These are phyloP conservation scores for Hafferia zeledoni DNA, from an alignment of 2,797 vertebrate species.

Conservation along the genomic window DNA sequence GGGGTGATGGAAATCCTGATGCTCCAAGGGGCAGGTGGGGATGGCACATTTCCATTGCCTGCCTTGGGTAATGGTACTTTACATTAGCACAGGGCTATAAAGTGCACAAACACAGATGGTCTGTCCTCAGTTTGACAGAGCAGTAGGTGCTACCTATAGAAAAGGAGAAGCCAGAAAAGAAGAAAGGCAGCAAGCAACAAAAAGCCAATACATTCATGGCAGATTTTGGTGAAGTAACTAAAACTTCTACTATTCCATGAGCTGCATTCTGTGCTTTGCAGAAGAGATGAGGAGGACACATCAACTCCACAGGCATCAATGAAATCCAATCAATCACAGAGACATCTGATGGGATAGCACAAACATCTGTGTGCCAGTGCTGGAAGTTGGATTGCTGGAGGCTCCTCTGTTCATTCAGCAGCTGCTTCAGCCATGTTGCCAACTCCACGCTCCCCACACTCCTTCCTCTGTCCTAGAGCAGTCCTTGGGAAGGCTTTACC, in stretches of 20 bases:
- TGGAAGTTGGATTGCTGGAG: not conserved
- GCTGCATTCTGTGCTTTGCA: not conserved
- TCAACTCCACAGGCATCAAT: not conserved
- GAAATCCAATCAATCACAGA: not conserved
- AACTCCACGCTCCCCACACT: not conserved
- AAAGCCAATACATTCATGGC: not conserved
- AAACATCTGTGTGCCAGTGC: not conserved
- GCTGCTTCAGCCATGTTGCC: not conserved
- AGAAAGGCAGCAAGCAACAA: rapidly evolving
- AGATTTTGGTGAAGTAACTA: not conserved
- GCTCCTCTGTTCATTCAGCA: not conserved
- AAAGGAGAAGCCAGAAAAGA: not conserved
- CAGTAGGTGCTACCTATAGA: not conserved
- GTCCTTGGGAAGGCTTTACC: not conserved
- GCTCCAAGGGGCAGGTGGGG: not conserved
- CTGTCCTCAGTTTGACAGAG: not conserved
- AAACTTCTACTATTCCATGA: not conserved
- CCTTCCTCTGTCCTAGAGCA: not conserved
- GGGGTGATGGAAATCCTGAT: not conserved
- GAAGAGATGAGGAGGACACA: not conserved
- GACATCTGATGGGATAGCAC: not conserved
- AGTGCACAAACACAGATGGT: not conserved
- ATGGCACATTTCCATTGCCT: not conserved
- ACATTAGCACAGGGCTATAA: not conserved
- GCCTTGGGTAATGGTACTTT: not conserved